Base-by-base conservation (phyloP, 92 coral and sea anemone species). In the Zoanthus sociatus region DNA sequence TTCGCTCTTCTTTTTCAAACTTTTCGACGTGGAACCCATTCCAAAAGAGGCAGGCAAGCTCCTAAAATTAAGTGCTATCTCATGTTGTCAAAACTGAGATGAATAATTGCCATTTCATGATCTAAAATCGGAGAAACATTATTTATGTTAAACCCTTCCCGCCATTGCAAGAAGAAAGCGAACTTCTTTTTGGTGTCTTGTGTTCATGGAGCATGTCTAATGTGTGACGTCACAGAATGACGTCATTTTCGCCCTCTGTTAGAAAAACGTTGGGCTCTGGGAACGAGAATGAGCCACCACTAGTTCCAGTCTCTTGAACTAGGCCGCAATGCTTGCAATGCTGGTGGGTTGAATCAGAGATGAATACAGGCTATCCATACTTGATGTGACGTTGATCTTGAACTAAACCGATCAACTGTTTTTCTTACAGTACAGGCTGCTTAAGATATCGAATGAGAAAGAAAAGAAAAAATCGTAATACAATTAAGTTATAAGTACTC, bases 1-100 rank as follows among this genome's bases (percentile, higher is more conserved):
- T 87, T 93, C 96, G 88, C 87, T 89, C 91, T 84, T 91, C 86
- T 87, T 91, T 89, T 90, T 95, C 79, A 86, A 92, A 53, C 87
- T 93, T 91, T 95, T 95, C 64, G 94, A 90, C 68, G 87, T 95
- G 67, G 94, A 91, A 75, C 96, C 96, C 98, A 95, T 95, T 78
- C 90, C 91, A 91, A 95, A 76, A 86, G 93, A 45, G 44, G 84
- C 89, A 89, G 58, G 48, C 50, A 73, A 71, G 68, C 54, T 76
- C 77, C 88, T 67, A 77, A 91, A 83, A 90, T 85, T 88, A 83
- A 77, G 44, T 86, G 26, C 87, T 87, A 77, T 75, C 84, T 88
- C 37, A 66, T 73, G 74, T 74, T 78, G 44, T 66, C 46, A 87
- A 79, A 87, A 21, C 77, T 68, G 55, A 11, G 76, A 68, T 74